These are phyloP conservation scores for Adineta ricciae DNA, from an alignment of 2,888 invertebrate genomes.

Conservation along the genomic window DNA sequence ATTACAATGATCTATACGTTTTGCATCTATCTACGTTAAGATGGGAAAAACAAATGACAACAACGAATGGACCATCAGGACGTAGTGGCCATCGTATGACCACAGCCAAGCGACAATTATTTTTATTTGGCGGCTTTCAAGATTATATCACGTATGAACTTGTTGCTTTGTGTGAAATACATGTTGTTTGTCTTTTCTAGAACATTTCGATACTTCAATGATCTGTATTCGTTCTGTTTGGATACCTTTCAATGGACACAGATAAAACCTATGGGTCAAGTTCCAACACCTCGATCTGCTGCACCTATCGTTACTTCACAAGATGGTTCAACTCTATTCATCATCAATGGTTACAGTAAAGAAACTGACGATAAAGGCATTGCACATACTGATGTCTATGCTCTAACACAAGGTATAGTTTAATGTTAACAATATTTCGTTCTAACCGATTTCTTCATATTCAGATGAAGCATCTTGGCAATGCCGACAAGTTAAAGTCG, in stretches of 20 bases:
- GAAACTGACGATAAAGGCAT: constrained; percentile 63
- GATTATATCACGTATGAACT: constrained; percentile 57
- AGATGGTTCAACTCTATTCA: constrained; percentile 56
- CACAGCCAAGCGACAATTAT: constrained; percentile 62
- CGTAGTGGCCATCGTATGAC: constrained; percentile 80
- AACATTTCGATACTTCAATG: constrained; percentile 78
- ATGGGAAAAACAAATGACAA: constrained; percentile 65
- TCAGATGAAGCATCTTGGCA: constrained; percentile 54
- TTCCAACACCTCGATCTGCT: constrained; percentile 35
- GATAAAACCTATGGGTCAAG: constrained; percentile 15
- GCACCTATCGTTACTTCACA: constrained; percentile 34
- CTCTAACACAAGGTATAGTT: constrained; percentile 59
- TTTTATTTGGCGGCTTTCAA: constrained; percentile 81
- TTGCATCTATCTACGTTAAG: constrained; percentile 58
- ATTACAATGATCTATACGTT: constrained; percentile 82
- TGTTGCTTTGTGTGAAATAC: too few relatives aligned
- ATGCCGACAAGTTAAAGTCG: constrained; percentile 61
- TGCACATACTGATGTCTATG: constrained; percentile 64
- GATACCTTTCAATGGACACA: constrained; percentile 65
- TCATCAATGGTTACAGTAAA: constrained; percentile 70
- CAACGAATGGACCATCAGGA: constrained; percentile 68
- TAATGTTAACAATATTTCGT: background rate
- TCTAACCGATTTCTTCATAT: background rate
- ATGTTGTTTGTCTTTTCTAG: constrained; percentile 45
- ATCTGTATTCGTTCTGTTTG: constrained; percentile 68